Evolutionary conservation across 2,888 invertebrate species (phyloP).

Genomic region (Tachina lurida): DNA sequence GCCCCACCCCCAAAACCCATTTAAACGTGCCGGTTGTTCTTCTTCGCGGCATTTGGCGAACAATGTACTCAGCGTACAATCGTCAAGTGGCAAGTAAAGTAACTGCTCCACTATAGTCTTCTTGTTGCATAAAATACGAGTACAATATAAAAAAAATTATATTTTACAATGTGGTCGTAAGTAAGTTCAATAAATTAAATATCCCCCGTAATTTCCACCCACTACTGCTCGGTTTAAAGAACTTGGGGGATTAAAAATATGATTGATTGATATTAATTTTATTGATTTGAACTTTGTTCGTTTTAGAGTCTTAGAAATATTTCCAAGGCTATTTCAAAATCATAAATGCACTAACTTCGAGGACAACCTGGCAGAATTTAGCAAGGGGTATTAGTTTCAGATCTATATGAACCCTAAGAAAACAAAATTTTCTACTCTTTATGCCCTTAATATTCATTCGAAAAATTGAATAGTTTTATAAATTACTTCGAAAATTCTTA

Average conservation of each 20-base stretch:
- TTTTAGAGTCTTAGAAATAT: too few species aligned
- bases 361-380: too few species aligned
- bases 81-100: conserved; percentile 4
- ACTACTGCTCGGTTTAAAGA: background rate
- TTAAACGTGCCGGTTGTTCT: conserved; percentile 19
- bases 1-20: conserved; percentile 29
- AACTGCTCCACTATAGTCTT: background rate
- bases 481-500: too few species aligned
- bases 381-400: too few species aligned
- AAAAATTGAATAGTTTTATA: too few species aligned
- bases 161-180: background rate
- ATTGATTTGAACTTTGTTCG: too few species aligned
- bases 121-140: conserved; percentile 4
- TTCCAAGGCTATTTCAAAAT: too few species aligned
- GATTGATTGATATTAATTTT: too few species aligned
- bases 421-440: too few species aligned
- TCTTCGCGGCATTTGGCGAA: background rate
- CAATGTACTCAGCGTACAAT: background rate
- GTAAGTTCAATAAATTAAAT: conserved; percentile 4
- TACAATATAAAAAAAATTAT: background rate
- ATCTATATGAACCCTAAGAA: too few species aligned
- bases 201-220: background rate
- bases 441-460: too few species aligned
- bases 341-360: too few species aligned
- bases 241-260: background rate